A percentile compares a stretch with the other conserved stretches of the same genome.
phyloP scores from a whole-genome alignment of 2,797 vertebrate species.

The Cetoscarus ocellatus region DNA sequence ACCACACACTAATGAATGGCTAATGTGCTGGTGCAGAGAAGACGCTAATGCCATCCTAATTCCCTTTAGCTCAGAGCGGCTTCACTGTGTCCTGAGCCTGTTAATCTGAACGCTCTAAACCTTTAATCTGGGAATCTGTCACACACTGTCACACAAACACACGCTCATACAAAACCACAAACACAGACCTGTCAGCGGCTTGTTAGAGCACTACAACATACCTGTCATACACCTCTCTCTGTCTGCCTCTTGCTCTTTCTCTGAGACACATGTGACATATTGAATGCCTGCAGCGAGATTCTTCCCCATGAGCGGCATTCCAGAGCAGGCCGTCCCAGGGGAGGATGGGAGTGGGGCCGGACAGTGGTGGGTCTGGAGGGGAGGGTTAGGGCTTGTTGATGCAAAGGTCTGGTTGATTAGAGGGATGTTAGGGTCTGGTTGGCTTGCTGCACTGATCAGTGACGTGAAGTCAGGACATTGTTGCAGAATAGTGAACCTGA shows the following conservation, averaged over 20 bases:
- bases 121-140: conserved; percentile 70
- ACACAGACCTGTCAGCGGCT: neutral
- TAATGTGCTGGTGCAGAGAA: conserved; percentile 71
- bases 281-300: conserved; percentile 85
- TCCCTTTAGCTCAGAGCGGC: conserved; percentile 56
- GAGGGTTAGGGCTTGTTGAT: conserved; percentile 51
- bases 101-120: conserved; percentile 75
- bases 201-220: neutral
- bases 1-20: conserved; percentile 68
- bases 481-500: neutral
- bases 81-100: conserved; percentile 61
- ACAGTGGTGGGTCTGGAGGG: conserved; percentile 45
- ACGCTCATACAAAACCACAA: neutral
- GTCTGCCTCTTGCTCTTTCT: conserved; percentile 26
- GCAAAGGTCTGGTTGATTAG: conserved; percentile 42
- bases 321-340: conserved; percentile 80
- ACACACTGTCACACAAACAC: conserved; percentile 13
- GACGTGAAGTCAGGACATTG: conserved; percentile 1
- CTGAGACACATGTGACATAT: conserved; percentile 78
- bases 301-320: conserved; percentile 86
- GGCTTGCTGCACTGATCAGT: neutral
- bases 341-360: conserved; percentile 59
- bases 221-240: conserved; percentile 46
- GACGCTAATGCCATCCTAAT: conserved; percentile 71
- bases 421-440: neutral